These are phyloP conservation scores for Leucoraja erinaceus DNA, from an alignment of 2,113 vertebrate genomes.

Conservation along the genomic window DNA sequence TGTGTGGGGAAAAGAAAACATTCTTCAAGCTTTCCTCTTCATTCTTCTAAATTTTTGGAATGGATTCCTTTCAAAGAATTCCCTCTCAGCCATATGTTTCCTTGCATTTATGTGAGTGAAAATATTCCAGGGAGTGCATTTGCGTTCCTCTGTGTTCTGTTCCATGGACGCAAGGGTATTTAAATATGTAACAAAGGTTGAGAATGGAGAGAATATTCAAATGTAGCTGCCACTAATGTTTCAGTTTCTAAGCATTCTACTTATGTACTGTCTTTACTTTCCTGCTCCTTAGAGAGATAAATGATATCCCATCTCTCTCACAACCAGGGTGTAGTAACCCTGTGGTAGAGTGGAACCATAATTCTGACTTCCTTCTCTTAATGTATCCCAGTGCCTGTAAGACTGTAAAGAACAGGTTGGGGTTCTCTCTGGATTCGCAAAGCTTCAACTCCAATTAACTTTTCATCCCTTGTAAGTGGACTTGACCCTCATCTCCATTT, in stretches of 20 bases:
- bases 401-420: not conserved
- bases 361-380: not conserved
- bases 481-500: not conserved
- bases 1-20: constrained; percentile 19
- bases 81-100: not conserved
- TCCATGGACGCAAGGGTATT: constrained; percentile 15
- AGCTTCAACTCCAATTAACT: not conserved
- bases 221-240: not conserved
- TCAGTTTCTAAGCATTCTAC: not conserved
- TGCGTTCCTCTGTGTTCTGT: constrained; percentile 1
- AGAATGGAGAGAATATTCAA: constrained; percentile 8
- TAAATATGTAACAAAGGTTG: not conserved
- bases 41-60: constrained; percentile 29
- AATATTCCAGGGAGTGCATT: constrained; percentile 14
- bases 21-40: constrained; percentile 25
- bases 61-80: not conserved
- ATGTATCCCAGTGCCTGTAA: not conserved
- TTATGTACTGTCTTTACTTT: too few relatives aligned
- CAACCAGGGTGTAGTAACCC: not conserved
- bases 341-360: not conserved
- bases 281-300: too few relatives aligned
- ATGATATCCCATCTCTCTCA: not conserved
- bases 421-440: not conserved
- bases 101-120: not conserved
- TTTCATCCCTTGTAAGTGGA: not conserved